phyloP scores from a whole-genome alignment of 35 echinoderm and acorn worm genomes.

The Apostichopus parvimensis region DNA sequence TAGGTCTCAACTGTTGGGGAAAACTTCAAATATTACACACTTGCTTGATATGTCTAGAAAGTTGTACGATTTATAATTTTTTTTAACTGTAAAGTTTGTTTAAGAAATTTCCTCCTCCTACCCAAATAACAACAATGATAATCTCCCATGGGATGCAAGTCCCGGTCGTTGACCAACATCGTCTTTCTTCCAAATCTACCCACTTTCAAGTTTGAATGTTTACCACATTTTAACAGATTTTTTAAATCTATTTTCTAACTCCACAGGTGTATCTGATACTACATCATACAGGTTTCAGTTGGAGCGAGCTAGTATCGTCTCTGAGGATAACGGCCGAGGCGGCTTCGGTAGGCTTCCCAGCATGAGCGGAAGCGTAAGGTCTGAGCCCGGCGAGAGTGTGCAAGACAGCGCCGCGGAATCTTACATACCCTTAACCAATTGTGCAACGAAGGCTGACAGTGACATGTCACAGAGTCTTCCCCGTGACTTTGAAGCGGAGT shows the following conservation, averaged over 20 bases:
- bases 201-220: too few relatives aligned
- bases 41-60: too few relatives aligned
- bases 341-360: slow-evolving; percentile 23
- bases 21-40: too few relatives aligned
- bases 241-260: background rate
- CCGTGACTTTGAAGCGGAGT: slow-evolving; percentile 29
- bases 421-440: slow-evolving; percentile 36
- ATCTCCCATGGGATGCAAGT: too few relatives aligned
- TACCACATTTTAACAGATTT: too few relatives aligned
- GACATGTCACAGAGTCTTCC: slow-evolving; percentile 49
- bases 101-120: too few relatives aligned
- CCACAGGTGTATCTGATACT: slow-evolving; percentile 27
- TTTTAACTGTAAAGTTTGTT: too few relatives aligned
- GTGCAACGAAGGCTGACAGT: slow-evolving; percentile 28
- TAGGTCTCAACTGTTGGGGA: too few relatives aligned
- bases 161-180: too few relatives aligned
- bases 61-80: too few relatives aligned
- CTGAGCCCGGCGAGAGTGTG: slow-evolving; percentile 12
- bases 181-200: too few relatives aligned
- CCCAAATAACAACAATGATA: too few relatives aligned
- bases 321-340: background rate
- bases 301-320: background rate
- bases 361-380: slow-evolving; percentile 3
- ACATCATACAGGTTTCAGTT: background rate
- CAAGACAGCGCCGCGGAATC: slow-evolving; percentile 5